Evolutionary conservation across 2,888 invertebrate genomes (phyloP).

Genomic region (Hirtodrosophila trivittata): DNA sequence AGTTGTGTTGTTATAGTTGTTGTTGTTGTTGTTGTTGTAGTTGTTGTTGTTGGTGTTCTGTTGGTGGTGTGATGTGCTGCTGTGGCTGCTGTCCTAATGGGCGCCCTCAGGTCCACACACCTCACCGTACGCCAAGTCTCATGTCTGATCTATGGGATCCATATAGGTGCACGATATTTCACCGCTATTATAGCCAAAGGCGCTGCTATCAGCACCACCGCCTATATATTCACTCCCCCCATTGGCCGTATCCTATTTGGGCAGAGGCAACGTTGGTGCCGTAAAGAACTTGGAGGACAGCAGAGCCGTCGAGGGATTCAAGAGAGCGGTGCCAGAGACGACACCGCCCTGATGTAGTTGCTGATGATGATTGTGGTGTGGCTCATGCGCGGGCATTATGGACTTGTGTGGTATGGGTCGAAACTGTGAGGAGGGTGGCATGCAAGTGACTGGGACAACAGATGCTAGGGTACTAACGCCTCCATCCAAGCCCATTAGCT

Average conservation of each 20-base stretch:
- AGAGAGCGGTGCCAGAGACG: constrained; percentile 60
- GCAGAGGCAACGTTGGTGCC: constrained; percentile 83
- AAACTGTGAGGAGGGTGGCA: constrained; percentile 84
- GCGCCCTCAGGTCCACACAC: constrained; percentile 75
- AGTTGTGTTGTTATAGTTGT: constrained; percentile 60
- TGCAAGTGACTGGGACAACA: constrained; percentile 81
- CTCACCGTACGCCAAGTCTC: constrained; percentile 78
- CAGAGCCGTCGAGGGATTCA: constrained; percentile 83
- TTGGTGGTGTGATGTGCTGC: constrained; percentile 39
- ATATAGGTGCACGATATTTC: constrained; percentile 82
- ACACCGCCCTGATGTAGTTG: constrained; percentile 42
- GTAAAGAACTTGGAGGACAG: constrained; percentile 83
- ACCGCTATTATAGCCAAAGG: constrained; percentile 78
- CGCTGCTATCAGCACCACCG: constrained; percentile 49
- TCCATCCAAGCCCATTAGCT: constrained; percentile 74
- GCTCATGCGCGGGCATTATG: constrained; percentile 80
- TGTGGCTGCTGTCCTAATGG: constrained; percentile 41
- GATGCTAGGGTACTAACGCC: constrained; percentile 81
- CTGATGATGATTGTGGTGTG: constrained; percentile 54
- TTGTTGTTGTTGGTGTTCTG: constrained; percentile 28
- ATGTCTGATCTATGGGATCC: constrained; percentile 82
- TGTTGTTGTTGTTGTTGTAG: constrained; percentile 38
- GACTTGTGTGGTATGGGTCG: constrained; percentile 84
- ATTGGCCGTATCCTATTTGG: constrained; percentile 83
- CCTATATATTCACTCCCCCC: constrained; percentile 76